phyloP scores from a whole-genome alignment of 2,888 invertebrate genomes.

The Parochlus steinenii region DNA sequence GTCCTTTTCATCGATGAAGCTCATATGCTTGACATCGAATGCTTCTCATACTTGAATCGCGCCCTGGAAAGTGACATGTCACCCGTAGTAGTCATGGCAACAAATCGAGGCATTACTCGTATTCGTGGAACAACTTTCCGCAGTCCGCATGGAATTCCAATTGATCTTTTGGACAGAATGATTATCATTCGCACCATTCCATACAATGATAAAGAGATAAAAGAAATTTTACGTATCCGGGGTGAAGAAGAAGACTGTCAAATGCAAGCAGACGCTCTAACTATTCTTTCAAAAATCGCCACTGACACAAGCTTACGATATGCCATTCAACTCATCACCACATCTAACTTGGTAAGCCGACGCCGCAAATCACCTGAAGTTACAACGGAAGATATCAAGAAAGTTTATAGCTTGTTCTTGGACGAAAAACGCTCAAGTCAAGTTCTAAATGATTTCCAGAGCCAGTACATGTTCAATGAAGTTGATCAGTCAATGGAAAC shows the following conservation, averaged over 20 bases:
- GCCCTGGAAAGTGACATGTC: constrained; percentile 95
- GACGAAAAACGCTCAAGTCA: constrained; percentile 89
- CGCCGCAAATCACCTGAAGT: constrained; percentile 77
- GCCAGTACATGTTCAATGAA: constrained; percentile 87
- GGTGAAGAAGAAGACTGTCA: constrained; percentile 98
- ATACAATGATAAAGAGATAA: constrained; percentile 74
- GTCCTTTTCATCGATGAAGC: constrained; percentile 95
- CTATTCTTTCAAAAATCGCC: constrained; percentile 82
- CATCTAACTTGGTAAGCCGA: constrained; percentile 83
- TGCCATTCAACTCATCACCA: constrained; percentile 93
- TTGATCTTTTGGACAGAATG: constrained; percentile 88
- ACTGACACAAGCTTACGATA: constrained; percentile 88
- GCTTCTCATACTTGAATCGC: constrained; percentile 94
- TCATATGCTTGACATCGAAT: constrained; percentile 98
- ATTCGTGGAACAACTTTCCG: constrained; percentile 88
- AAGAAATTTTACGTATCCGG: constrained; percentile 82
- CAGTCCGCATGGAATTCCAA: constrained; percentile 94
- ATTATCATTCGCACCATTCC: constrained; percentile 85
- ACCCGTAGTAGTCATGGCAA: constrained; percentile 97
- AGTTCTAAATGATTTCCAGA: constrained; percentile 87
- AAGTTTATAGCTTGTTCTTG: constrained; percentile 85
- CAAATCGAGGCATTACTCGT: constrained; percentile 86
- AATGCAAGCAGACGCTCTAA: constrained; percentile 78
- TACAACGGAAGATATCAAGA: constrained; percentile 77
- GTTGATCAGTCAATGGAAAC: constrained; percentile 17